A percentile compares a stretch with the other conserved stretches of the same genome.
Evolutionary conservation across 2,113 vertebrate genomes (phyloP).

Genomic region (Trematocara macrostoma): DNA sequence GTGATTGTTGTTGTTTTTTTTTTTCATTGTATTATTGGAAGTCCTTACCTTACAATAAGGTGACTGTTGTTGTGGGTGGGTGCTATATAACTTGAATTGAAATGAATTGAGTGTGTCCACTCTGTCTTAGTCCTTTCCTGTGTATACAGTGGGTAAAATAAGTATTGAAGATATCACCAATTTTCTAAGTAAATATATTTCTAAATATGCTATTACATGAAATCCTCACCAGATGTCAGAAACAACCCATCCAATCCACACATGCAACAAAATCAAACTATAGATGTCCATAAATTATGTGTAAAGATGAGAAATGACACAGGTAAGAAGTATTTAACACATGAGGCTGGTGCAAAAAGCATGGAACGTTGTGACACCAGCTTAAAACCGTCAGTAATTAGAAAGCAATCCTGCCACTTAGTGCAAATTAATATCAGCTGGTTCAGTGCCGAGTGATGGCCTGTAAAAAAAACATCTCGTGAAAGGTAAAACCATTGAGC

Average conservation of each 20-base stretch:
- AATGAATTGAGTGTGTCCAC: neutral
- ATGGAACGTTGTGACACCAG: neutral
- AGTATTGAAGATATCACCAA: neutral
- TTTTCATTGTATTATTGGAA: neutral
- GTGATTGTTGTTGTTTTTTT: too few relatives aligned
- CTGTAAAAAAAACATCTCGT: neutral
- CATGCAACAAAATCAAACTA: neutral
- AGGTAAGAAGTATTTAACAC: neutral
- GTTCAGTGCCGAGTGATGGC: neutral
- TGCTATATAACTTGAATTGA: neutral
- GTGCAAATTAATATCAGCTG: neutral
- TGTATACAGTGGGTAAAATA: neutral
- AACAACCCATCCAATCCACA: neutral
- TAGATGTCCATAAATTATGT: neutral
- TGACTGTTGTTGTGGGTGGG: neutral
- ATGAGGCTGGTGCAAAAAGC: neutral
- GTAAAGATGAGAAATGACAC: neutral
- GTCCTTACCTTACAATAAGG: neutral
- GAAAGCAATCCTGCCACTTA: neutral
- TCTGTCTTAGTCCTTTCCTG: neutral
- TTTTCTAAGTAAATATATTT: neutral
- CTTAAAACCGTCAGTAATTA: neutral
- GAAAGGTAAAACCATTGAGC: neutral
- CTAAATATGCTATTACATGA: neutral
- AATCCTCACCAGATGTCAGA: neutral